phyloP scores from a whole-genome alignment of 2,113 vertebrate species.

The Abramis brama region DNA sequence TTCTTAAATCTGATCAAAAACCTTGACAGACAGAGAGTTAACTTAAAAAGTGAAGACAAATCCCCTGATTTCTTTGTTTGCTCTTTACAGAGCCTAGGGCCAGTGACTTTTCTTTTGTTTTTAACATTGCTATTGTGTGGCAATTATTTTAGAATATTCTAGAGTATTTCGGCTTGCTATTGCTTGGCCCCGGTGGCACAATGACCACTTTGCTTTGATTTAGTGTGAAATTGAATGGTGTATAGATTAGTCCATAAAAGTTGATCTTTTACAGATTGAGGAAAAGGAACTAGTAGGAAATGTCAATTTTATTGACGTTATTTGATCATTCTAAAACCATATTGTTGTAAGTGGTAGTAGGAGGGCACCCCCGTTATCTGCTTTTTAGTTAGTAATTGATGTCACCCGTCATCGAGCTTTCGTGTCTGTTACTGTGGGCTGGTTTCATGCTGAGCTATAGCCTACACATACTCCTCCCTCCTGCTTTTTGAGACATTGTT shows the following conservation, averaged over 20 bases:
- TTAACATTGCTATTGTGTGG: too few species aligned
- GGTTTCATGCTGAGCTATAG: slow-evolving; percentile 27
- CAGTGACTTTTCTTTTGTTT: too few species aligned
- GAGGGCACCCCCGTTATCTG: background rate
- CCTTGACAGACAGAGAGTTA: background rate
- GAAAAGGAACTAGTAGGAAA: background rate
- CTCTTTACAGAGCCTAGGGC: background rate
- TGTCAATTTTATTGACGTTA: background rate
- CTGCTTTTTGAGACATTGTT: slow-evolving; percentile 2
- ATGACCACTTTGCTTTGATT: background rate
- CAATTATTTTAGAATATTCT: too few species aligned
- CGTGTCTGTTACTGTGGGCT: background rate
- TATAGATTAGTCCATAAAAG: too few species aligned
- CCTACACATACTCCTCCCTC: background rate
- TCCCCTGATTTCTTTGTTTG: background rate
- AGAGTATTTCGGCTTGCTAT: background rate
- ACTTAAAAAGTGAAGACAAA: too few species aligned
- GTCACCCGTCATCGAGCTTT: slow-evolving; percentile 20
- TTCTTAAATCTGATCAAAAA: background rate
- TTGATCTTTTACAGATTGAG: background rate
- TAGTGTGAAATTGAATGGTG: background rate
- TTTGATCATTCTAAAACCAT: background rate
- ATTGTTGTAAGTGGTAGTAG: background rate
- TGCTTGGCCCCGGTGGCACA: too few species aligned
- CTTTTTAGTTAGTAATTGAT: slow-evolving; percentile 33